phyloP scores from a whole-genome alignment of 2,888 invertebrate species.

The Drosophila paracracens region DNA sequence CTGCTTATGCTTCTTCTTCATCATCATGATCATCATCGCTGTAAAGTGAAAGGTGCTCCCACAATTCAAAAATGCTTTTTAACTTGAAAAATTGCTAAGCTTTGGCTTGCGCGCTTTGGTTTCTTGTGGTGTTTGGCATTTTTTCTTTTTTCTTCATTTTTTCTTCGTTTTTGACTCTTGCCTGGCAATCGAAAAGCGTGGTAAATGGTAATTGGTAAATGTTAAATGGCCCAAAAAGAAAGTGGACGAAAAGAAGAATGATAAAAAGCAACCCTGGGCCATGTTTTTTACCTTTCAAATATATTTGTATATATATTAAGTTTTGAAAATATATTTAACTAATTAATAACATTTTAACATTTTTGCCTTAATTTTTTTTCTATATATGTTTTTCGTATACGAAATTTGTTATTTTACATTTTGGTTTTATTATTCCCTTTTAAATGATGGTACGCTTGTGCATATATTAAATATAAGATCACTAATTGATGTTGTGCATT shows the following conservation, averaged over 20 bases:
- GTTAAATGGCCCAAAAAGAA: constrained; percentile 61
- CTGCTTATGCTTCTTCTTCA: constrained; percentile 35
- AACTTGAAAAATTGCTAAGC: constrained; percentile 79
- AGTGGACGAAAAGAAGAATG: constrained; percentile 63
- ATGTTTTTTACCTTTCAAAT: constrained; percentile 33
- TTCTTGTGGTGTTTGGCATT: constrained; percentile 43
- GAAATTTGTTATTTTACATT: neutral
- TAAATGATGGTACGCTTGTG: constrained; percentile 4
- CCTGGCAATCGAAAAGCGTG: constrained; percentile 62
- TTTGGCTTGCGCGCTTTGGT: constrained; percentile 66
- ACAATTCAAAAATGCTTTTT: constrained; percentile 78
- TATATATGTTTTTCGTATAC: neutral
- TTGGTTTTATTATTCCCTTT: neutral
- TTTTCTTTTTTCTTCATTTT: constrained; percentile 11
- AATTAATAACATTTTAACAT: constrained; percentile 2
- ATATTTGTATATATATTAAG: neutral
- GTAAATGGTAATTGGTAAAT: constrained; percentile 70
- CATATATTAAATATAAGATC: neutral
- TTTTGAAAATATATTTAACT: constrained; percentile 16
- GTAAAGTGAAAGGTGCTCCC: constrained; percentile 83
- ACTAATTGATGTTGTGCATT: constrained; percentile 14
- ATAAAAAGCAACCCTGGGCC: constrained; percentile 42
- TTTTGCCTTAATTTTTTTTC: neutral
- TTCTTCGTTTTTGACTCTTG: constrained; percentile 32
- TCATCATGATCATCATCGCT: constrained; percentile 38